Evolutionary conservation across 2,113 vertebrate genomes (phyloP).

Genomic region (Rhinogobius similis): DNA sequence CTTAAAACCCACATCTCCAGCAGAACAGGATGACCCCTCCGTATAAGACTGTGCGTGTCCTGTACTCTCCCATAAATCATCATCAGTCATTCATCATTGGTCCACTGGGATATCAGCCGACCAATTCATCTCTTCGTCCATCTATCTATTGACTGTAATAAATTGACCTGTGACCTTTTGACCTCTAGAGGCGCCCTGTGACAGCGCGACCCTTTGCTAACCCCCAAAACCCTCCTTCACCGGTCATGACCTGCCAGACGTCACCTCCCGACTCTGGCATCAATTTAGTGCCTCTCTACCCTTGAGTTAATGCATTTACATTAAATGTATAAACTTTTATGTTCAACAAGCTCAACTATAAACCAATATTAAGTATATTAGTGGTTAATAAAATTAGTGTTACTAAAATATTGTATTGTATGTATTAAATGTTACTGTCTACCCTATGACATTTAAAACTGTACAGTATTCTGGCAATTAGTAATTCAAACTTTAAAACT

Average conservation of each 20-base stretch:
- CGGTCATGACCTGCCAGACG: conserved; percentile 27
- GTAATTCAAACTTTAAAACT: too few species aligned
- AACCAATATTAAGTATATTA: too few species aligned
- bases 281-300: neutral
- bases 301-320: neutral
- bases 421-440: too few species aligned
- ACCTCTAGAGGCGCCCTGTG: conserved; percentile 34
- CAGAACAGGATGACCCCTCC: conserved; percentile 13
- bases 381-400: too few species aligned
- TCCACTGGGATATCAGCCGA: conserved; percentile 30
- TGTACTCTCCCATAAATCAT: conserved; percentile 20
- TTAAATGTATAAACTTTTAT: neutral
- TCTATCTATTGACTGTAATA: conserved; percentile 51
- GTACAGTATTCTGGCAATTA: too few species aligned
- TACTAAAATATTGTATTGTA: too few species aligned
- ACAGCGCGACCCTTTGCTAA: conserved; percentile 19
- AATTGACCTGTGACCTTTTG: conserved; percentile 43
- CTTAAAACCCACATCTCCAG: neutral
- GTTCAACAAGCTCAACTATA: too few species aligned
- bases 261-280: conserved; percentile 21
- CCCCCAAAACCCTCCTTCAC: conserved; percentile 1
- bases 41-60: conserved; percentile 3
- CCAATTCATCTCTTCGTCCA: conserved; percentile 40
- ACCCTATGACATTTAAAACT: too few species aligned
- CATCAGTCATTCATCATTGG: conserved; percentile 34